Evolutionary conservation across 2,888 invertebrate species (phyloP).

Genomic region (Scrobipalpa atriplicella): DNA sequence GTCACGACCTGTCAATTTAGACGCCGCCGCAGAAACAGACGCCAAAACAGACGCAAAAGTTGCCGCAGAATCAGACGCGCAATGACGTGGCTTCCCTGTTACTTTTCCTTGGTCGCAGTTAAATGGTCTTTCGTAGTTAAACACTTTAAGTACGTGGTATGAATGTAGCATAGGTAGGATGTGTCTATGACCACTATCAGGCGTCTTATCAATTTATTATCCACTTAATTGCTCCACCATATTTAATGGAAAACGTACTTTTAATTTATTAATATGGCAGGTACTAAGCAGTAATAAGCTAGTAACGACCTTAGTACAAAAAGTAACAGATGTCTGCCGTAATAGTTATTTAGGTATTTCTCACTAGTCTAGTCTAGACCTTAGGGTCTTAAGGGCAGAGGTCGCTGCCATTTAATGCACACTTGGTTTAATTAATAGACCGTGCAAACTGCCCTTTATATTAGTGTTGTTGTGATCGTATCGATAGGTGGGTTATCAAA

Average conservation of each 20-base stretch:
- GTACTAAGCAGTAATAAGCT: constrained; percentile 32
- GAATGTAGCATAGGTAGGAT: no score
- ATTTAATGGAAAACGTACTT: constrained; percentile 33
- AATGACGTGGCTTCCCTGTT: no score
- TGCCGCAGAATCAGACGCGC: no score
- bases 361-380: constrained; percentile 1
- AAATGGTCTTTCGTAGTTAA: no score
- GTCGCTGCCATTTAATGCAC: constrained; percentile 3
- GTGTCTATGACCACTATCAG: no score
- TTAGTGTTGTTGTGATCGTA: background rate
- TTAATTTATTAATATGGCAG: constrained; percentile 1
- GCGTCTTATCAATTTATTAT: no score
- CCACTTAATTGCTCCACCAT: no score
- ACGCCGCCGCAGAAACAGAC: no score
- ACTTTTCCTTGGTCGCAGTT: no score
- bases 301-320: constrained; percentile 29
- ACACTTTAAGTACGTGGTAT: no score
- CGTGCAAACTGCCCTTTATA: constrained; percentile 18
- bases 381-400: constrained; percentile 14
- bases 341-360: constrained; percentile 5
- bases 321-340: constrained; percentile 1
- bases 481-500: background rate
- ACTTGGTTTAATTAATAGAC: constrained; percentile 35
- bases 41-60: no score
- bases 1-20: no score